Percentiles rank a stretch among this genome's conserved stretches.
Conservation (phyloP, 2,888 invertebrate species). For the Crepidodera aurea region DNA sequence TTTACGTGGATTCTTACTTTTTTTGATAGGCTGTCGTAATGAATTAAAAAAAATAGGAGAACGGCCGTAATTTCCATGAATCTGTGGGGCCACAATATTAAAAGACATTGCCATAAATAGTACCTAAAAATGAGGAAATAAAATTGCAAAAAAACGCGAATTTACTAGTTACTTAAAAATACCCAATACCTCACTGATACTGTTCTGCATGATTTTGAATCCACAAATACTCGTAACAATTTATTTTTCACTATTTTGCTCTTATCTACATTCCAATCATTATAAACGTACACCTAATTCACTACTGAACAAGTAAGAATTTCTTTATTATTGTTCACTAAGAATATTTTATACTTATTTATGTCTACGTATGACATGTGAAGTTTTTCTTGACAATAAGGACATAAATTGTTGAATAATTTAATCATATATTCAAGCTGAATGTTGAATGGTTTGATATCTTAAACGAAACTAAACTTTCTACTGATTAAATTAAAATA, state of each 20-base stretch:
- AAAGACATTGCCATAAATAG: too few species aligned
- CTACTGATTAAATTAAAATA: conserved; percentile 3
- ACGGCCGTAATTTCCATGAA: too few species aligned
- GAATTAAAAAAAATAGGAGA: too few species aligned
- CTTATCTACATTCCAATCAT: conserved; percentile 8
- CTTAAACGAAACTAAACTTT: conserved; percentile 8
- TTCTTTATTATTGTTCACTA: conserved; percentile 15
- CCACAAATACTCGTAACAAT: neutral
- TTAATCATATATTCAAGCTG: conserved; percentile 14
- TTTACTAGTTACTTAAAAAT: too few species aligned
- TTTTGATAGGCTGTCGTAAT: too few species aligned
- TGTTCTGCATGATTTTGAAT: neutral
- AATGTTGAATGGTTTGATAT: conserved; percentile 12
- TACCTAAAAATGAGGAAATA: too few species aligned
- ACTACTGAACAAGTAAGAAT: conserved; percentile 9
- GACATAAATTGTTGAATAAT: conserved; percentile 21
- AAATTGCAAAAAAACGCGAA: too few species aligned
- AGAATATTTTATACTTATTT: conserved; percentile 16
- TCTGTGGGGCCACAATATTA: too few species aligned
- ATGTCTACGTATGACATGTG: conserved; percentile 23
- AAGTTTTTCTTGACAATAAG: conserved; percentile 24
- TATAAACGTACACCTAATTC: conserved; percentile 1
- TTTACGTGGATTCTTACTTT: too few species aligned
- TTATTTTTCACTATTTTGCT: neutral
- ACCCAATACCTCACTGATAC: neutral